Conservation (phyloP, 2,888 invertebrate genomes). For the Temnothorax ravouxi region DNA sequence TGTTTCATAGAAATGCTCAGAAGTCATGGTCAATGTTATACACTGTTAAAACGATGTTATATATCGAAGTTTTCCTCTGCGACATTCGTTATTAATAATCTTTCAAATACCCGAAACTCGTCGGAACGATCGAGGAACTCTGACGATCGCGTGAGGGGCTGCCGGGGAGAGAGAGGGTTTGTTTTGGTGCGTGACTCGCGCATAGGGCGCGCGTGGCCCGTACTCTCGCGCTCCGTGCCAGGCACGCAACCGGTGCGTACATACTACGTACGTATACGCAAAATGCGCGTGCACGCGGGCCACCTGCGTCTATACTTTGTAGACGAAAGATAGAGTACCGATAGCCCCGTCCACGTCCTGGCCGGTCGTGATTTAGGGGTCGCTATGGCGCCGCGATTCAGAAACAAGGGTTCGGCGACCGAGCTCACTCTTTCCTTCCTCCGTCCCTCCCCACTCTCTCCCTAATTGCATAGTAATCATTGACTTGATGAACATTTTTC, state of each 20-base stretch:
- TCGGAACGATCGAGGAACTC: conserved; percentile 36
- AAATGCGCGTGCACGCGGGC: conserved; percentile 65
- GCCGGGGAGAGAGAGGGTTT: conserved; percentile 65
- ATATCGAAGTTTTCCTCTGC: background rate
- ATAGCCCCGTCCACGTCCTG: conserved; percentile 72
- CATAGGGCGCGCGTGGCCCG: conserved; percentile 66
- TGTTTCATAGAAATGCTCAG: background rate
- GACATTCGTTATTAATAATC: conserved; percentile 5
- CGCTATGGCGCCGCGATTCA: conserved; percentile 78
- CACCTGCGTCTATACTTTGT: conserved; percentile 61
- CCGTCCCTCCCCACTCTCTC: background rate
- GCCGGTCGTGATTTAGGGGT: conserved; percentile 77
- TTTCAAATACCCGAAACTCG: background rate
- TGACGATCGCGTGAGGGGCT: conserved; percentile 31
- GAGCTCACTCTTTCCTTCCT: conserved; percentile 43
- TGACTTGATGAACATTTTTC: conserved; percentile 40
- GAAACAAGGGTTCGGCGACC: conserved; percentile 78
- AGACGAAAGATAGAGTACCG: conserved; percentile 77
- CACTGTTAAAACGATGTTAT: background rate
- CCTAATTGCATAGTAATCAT: conserved; percentile 34
- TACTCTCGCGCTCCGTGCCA: conserved; percentile 67
- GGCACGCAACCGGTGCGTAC: conserved; percentile 73
- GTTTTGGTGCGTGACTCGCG: conserved; percentile 77
- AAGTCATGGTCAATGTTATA: background rate
- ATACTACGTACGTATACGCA: conserved; percentile 54